These are phyloP conservation scores for Actenoides lindsayi DNA, from an alignment of 2,113 vertebrate species.

Conservation along the genomic window DNA sequence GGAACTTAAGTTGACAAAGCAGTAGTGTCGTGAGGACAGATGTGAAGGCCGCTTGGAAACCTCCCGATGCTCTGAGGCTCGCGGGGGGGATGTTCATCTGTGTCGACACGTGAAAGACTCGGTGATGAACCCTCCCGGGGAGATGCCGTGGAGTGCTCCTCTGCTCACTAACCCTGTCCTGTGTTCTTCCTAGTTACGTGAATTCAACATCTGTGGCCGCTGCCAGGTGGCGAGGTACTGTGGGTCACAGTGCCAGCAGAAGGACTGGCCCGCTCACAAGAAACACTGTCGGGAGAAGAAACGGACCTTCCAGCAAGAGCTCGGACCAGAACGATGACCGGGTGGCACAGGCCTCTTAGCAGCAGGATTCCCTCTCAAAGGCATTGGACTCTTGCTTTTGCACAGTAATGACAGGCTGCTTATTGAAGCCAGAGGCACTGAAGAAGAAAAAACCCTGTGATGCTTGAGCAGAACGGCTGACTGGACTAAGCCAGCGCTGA, in stretches of 20 bases:
- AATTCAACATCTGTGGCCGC: conserved; percentile 98
- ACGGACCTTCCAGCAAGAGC: conserved; percentile 88
- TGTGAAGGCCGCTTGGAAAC: fast-evolving
- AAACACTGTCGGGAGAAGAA: conserved; percentile 98
- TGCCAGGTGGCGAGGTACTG: conserved; percentile 98
- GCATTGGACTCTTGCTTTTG: conserved; percentile 66
- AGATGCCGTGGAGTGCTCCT: fast-evolving
- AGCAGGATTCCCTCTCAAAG: conserved; percentile 57
- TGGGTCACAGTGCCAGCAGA: conserved; percentile 97
- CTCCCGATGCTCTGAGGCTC: fast-evolving
- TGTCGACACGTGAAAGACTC: background rate
- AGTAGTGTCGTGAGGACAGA: background rate
- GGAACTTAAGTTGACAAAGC: background rate
- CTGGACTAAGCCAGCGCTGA: conserved; percentile 58
- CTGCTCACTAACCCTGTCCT: background rate
- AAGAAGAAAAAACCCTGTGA: conserved; percentile 60
- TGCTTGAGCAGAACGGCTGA: conserved; percentile 56
- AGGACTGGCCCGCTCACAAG: conserved; percentile 99
- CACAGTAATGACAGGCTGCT: conserved; percentile 71
- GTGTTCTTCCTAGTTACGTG: conserved; percentile 76
- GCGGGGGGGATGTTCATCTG: fast-evolving
- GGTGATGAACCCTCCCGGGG: fast-evolving
- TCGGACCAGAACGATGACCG: conserved; percentile 92
- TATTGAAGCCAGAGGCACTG: conserved; percentile 70
- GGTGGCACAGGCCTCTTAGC: conserved; percentile 23